These are phyloP conservation scores for Todus mexicanus DNA, from an alignment of 2,797 vertebrate species.

Conservation along the genomic window DNA sequence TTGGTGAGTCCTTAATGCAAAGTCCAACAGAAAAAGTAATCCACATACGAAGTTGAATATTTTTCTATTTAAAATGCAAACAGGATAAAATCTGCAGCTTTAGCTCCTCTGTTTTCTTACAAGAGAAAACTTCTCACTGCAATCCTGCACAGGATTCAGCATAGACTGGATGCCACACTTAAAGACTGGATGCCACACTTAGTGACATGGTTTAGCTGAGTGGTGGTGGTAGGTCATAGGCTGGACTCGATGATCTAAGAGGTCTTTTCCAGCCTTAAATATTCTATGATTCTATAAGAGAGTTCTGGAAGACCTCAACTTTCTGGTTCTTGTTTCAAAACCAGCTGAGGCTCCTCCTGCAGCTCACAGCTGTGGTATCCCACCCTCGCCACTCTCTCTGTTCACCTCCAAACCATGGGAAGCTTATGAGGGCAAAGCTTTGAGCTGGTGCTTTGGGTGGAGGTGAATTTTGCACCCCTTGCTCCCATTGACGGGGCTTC, in stretches of 20 bases:
- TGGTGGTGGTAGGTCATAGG: no score
- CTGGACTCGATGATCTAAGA: no score
- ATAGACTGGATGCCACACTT: no score
- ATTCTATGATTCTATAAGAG: no score
- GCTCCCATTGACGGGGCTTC: background rate
- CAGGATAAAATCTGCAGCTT: background rate
- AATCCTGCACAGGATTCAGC: background rate
- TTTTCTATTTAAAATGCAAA: background rate
- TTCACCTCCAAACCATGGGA: background rate
- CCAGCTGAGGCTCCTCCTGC: background rate
- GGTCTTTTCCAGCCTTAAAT: no score
- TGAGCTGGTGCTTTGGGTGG: background rate
- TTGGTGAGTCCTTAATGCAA: background rate
- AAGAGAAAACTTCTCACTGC: background rate
- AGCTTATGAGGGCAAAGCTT: background rate
- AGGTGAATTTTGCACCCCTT: background rate
- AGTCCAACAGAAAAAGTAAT: background rate
- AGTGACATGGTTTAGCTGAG: no score
- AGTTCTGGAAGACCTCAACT: rapidly evolving
- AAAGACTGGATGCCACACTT: no score
- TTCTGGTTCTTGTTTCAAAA: background rate
- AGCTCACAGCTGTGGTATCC: background rate
- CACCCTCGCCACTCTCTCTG: background rate
- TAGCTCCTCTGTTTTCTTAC: background rate
- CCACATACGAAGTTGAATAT: background rate